phyloP scores from a whole-genome alignment of 1,140 invertebrate species.

The Nymphalis io region DNA sequence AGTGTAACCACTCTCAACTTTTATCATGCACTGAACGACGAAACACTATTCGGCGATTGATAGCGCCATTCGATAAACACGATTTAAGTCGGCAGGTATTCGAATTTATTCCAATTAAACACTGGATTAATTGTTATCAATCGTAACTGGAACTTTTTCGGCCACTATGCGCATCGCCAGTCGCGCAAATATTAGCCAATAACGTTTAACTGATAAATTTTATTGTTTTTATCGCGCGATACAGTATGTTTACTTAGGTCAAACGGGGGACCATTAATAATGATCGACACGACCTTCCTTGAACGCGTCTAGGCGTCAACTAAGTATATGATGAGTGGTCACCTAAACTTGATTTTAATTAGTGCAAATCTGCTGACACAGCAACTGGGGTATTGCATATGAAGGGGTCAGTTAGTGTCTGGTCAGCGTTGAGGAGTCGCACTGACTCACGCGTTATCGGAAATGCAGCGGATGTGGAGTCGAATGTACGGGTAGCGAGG shows the following conservation, averaged over 20 bases:
- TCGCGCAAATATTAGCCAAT: background rate
- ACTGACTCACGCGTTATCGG: constrained; percentile 73
- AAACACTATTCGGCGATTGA: constrained; percentile 31
- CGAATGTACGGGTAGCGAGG: constrained; percentile 45
- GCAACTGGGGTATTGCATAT: constrained; percentile 32
- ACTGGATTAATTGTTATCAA: constrained; percentile 12
- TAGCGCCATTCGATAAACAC: constrained; percentile 42
- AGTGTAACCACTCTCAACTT: constrained; percentile 45
- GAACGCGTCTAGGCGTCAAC: constrained; percentile 45
- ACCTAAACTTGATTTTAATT: constrained; percentile 45
- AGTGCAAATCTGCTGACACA: constrained; percentile 52
- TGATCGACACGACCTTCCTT: constrained; percentile 48
- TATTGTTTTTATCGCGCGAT: constrained; percentile 23
- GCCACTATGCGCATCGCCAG: background rate
- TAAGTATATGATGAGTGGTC: constrained; percentile 30
- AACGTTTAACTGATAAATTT: background rate
- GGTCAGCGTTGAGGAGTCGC: constrained; percentile 28
- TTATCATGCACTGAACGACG: constrained; percentile 49
- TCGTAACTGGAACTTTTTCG: constrained; percentile 11
- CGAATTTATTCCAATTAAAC: constrained; percentile 35
- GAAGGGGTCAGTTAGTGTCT: constrained; percentile 48
- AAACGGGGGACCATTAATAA: constrained; percentile 11
- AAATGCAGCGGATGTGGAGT: constrained; percentile 65
- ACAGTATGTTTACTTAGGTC: constrained; percentile 23
- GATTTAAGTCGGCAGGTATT: constrained; percentile 56